phyloP scores from a whole-genome alignment of 2,888 invertebrate genomes.

The Beris morrisii region DNA sequence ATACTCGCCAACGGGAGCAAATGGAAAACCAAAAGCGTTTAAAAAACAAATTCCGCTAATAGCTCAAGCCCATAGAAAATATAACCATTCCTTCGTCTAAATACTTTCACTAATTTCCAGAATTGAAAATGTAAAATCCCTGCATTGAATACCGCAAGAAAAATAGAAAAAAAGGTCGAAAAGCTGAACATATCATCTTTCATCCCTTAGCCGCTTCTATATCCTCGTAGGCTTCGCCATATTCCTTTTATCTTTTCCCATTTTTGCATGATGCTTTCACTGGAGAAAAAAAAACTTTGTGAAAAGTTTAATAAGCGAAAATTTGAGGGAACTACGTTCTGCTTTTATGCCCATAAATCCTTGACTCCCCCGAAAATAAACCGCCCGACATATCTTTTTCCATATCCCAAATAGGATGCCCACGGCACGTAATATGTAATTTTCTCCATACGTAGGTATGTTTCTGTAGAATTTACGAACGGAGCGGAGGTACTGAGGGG shows the following conservation, averaged over 20 bases:
- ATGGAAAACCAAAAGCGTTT: constrained; percentile 6
- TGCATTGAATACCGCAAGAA: constrained; percentile 30
- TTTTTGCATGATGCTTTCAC: constrained; percentile 1
- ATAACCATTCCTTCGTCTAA: constrained; percentile 10
- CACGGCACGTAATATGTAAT: too few species aligned
- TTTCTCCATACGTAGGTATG: too few species aligned
- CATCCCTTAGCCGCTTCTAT: constrained; percentile 1
- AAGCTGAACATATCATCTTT: constrained; percentile 12
- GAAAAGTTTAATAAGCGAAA: constrained; percentile 34
- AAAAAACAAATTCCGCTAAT: constrained; percentile 29
- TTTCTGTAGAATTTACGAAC: too few species aligned
- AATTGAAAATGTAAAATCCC: constrained; percentile 31
- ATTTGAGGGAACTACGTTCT: constrained; percentile 34
- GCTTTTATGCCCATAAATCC: constrained; percentile 36
- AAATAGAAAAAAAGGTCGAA: constrained; percentile 14
- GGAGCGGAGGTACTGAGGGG: too few species aligned
- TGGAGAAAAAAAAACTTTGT: constrained; percentile 28
- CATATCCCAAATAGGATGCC: too few species aligned
- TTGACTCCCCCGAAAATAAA: constrained; percentile 15
- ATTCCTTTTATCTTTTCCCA: constrained; percentile 21
- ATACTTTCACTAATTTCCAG: constrained; percentile 27
- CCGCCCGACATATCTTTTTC: too few species aligned
- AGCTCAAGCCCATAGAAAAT: background rate
- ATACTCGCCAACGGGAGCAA: too few species aligned
- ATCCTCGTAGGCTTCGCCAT: constrained; percentile 24